A percentile compares a stretch with the other conserved stretches of the same genome.
Evolutionary conservation across 2,797 vertebrate species (phyloP).

Genomic region (Callimico goeldii): DNA sequence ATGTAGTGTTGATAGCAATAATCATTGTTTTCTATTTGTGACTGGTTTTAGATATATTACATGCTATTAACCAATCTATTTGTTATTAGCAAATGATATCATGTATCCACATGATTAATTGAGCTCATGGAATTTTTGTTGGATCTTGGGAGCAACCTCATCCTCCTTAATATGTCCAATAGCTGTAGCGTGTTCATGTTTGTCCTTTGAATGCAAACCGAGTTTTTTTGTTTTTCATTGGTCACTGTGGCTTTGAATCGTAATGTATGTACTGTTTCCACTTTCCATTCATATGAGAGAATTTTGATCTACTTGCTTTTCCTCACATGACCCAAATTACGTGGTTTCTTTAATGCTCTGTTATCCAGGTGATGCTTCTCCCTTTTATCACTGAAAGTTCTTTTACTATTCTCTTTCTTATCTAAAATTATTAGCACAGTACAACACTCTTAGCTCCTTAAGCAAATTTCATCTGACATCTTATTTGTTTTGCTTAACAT

Average conservation of each 20-base stretch:
- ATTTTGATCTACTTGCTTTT: not conserved
- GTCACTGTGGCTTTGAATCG: not conserved
- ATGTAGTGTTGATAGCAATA: rapidly evolving
- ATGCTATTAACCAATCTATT: not conserved
- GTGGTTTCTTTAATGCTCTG: not conserved
- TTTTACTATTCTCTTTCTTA: constrained; percentile 13
- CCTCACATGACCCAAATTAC: not conserved
- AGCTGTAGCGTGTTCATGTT: not conserved
- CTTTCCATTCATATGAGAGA: not conserved
- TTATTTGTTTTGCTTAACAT: constrained; percentile 35
- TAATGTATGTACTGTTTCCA: not conserved
- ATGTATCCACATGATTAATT: not conserved
- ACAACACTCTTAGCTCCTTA: not conserved
- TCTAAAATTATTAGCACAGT: not conserved
- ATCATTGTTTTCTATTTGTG: not conserved
- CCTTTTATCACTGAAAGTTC: not conserved
- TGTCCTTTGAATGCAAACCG: not conserved
- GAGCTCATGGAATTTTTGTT: not conserved
- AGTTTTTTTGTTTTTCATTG: not conserved
- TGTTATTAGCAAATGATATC: not conserved
- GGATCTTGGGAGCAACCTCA: not conserved
- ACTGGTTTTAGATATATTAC: not conserved
- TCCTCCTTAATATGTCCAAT: not conserved
- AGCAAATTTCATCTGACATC: not conserved
- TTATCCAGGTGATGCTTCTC: not conserved